Evolutionary conservation across 2,797 vertebrate species (phyloP).

Genomic region (Propithecus perrieri): DNA sequence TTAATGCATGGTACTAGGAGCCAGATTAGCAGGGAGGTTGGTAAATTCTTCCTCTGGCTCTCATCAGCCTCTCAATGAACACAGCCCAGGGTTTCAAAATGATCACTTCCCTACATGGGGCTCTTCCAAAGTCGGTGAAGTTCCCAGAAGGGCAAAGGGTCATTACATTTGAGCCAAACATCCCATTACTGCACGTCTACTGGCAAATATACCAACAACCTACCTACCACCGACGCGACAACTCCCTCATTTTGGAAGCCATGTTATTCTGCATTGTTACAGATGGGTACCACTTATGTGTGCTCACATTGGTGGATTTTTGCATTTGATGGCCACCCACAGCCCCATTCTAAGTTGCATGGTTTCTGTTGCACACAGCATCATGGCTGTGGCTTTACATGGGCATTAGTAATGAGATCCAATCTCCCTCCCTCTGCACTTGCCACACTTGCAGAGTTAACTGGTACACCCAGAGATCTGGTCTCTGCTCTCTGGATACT

Average conservation of each 20-base stretch:
- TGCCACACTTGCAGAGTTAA: neutral
- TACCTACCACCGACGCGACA: fast-evolving
- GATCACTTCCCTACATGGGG: conserved; percentile 54
- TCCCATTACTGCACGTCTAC: neutral
- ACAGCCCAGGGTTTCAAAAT: conserved; percentile 59
- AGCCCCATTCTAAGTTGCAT: neutral
- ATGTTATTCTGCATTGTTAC: neutral
- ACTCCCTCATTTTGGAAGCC: neutral
- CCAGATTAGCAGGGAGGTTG: conserved; percentile 67
- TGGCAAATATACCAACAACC: neutral
- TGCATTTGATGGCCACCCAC: neutral
- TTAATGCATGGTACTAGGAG: conserved; percentile 69
- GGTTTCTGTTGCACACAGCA: neutral
- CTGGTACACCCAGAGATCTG: neutral
- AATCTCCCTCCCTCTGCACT: neutral
- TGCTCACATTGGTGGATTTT: neutral
- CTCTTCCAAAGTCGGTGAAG: conserved; percentile 50
- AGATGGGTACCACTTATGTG: neutral
- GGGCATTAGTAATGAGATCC: neutral
- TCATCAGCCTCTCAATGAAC: conserved; percentile 45
- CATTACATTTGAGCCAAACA: neutral
- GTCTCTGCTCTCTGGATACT: neutral
- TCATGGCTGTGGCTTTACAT: neutral
- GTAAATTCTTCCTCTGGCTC: conserved; percentile 71
- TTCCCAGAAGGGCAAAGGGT: conserved; percentile 56